These are phyloP conservation scores for Maccullochella peelii DNA, from an alignment of 2,113 vertebrate species.

Conservation along the genomic window DNA sequence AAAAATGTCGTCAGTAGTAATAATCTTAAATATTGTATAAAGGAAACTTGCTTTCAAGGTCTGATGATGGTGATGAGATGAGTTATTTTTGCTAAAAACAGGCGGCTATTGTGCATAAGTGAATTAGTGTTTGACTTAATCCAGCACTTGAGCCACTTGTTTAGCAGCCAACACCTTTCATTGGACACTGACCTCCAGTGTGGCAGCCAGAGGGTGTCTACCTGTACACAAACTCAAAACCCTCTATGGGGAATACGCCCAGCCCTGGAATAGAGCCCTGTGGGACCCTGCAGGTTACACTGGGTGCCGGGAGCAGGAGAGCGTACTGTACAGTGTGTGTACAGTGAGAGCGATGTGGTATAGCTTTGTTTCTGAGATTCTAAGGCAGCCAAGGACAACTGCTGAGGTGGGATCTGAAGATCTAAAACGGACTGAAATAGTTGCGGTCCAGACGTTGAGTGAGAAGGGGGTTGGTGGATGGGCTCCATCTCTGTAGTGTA, in stretches of 20 bases:
- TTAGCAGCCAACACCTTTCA: background rate
- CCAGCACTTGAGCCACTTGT: background rate
- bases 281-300: conserved; percentile 27
- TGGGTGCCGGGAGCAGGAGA: conserved; percentile 7
- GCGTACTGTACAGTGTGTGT: background rate
- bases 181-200: conserved; percentile 1
- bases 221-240: background rate
- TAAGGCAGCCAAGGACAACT: background rate
- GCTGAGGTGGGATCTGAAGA: conserved; percentile 41
- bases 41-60: background rate
- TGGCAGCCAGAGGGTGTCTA: background rate
- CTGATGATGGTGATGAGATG: background rate
- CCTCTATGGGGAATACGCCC: conserved; percentile 4
- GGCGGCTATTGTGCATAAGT: background rate
- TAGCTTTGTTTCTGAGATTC: conserved; percentile 18
- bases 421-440: conserved; percentile 52
- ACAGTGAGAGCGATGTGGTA: background rate
- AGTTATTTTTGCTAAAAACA: background rate
- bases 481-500: conserved; percentile 37
- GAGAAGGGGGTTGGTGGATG: conserved; percentile 34
- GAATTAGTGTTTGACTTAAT: background rate
- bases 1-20: background rate
- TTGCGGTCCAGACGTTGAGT: conserved; percentile 54
- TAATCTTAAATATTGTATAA: background rate
- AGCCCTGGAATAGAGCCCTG: conserved; percentile 22